These are phyloP conservation scores for Azorinus chamasolen DNA, from an alignment of 2,888 invertebrate species.

Conservation along the genomic window DNA sequence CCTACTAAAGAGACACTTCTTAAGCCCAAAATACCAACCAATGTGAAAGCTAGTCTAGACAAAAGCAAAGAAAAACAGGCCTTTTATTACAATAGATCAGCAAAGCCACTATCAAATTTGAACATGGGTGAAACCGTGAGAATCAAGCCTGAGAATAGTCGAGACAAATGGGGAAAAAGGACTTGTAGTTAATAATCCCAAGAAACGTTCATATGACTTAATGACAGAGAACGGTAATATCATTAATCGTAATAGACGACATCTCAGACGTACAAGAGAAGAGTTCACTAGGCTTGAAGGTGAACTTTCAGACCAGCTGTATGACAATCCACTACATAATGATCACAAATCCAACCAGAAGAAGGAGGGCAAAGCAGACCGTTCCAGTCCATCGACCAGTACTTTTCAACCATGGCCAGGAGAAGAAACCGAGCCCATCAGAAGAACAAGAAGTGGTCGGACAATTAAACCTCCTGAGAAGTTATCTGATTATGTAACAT, in stretches of 20 bases:
- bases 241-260: conserved; percentile 16
- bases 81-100: conserved; percentile 9
- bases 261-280: background rate
- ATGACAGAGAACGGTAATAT: conserved; percentile 4
- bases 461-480: background rate
- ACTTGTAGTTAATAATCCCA: background rate
- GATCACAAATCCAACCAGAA: background rate
- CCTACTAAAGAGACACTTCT: conserved; percentile 20
- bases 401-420: background rate
- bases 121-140: conserved; percentile 7
- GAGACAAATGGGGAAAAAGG: conserved; percentile 8
- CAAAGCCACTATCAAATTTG: background rate
- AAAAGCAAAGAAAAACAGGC: conserved; percentile 18
- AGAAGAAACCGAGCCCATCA: too few relatives aligned
- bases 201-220: conserved; percentile 4
- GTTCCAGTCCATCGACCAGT: background rate
- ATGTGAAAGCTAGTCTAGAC: conserved; percentile 6
- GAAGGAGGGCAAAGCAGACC: too few relatives aligned
- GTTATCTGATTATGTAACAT: too few relatives aligned
- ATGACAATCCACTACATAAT: background rate
- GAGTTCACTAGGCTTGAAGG: background rate
- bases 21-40: conserved; percentile 19
- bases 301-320: conserved; percentile 1
- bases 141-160: background rate
- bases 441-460: conserved; percentile 6